Evolutionary conservation across 2,888 invertebrate genomes (phyloP), one percentile per base, ranked within the genome.

Genomic region (Epinotia brunnichana): DNA sequence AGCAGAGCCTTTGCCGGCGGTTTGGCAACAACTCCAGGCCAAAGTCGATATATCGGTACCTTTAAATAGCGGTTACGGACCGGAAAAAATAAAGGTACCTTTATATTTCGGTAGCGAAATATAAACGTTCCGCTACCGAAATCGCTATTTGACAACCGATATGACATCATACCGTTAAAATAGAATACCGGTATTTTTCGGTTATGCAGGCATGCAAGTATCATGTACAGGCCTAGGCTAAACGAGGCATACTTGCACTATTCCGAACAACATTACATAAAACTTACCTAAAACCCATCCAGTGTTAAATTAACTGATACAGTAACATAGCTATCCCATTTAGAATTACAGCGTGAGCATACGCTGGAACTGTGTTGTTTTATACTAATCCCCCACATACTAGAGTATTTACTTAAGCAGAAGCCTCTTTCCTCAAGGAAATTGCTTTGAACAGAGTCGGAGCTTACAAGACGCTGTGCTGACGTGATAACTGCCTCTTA

Each of bases 361-460:
- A 29, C 29, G 41, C 44, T 24, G 29, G 41, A 73, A 41, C 67
- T 5, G 21, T 61, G 60, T 60, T 54, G 35, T 35, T 61, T 54
- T 54, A 21, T 35, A 69, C 35, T 21, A 53, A 73, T 62, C 70
- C 71, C 70, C 75, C 75, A 79, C 80, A 80, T 78, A 81, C 79
- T 80, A 80, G 79, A 79, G 80, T 79, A 82, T 82, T 82, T 82
- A 81, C 82, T 81, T 81, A 80, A 80, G 79, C 74, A 75, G 77
- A 73, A 77, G 77, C 76, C 75, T 70, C 70, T 77, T 81, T 80
- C 77, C 80, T 77, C 69, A 39, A 79, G 80, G 80, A 83, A 81
- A 82, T 83, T 82, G 80, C 78, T 80, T 77, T 76, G 80, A 82
- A 81, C 79, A 76, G 75, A 67, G 77, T 77, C 75, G 66, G n/a